Evolutionary conservation across 1,140 invertebrate genomes (phyloP), one percentile per base, ranked within the genome.

Genomic region (Drosophila serrata): DNA sequence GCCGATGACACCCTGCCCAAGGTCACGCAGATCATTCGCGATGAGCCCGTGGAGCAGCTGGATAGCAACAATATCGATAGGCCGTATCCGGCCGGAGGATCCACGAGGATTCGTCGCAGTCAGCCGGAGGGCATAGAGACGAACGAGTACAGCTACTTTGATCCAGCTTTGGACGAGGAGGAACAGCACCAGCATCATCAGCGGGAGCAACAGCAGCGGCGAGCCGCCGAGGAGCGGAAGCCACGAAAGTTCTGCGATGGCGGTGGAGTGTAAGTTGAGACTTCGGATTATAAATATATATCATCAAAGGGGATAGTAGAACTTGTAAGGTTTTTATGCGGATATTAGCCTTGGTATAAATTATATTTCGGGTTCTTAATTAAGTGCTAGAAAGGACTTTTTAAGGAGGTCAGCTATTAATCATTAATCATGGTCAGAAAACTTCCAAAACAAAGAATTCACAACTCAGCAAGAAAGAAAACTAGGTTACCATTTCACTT

Each of bases 1-100:
- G 95, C 96, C 1, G 97, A 98, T 86, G 96, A 97, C 75, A 97
- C 97, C 3, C 92, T 98, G 74, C 97, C 97, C 11, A 97, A 98
- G 93, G 97, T 98, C 2, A 96, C 97, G 1, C 97, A 97, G 90
- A 93, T 96, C 22, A 81, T 92, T 33, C 84, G 82, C 0, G 91
- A 93, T 33, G 92, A 93, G 35, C 90, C 84, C 2, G 87, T 92
- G 15, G 92, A 93, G 29, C 73, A 81, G 53, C 42, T 92, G 64
- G 91, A 92, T 12, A 92, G 81, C 51, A 93, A 92, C 43, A 93
- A 92, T 48, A 92, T 92, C 19, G 91, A 92, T 70, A 60, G 87
- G 1, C 88, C 91, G 7, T 88, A 92, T 74, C 75, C 65, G 1
- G 9, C 40, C 0, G 63, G 61, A n/a, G 74, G 62, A 4, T 67